Evolutionary conservation across 2,888 invertebrate genomes (phyloP).

Genomic region (Macrophya alboannulata): DNA sequence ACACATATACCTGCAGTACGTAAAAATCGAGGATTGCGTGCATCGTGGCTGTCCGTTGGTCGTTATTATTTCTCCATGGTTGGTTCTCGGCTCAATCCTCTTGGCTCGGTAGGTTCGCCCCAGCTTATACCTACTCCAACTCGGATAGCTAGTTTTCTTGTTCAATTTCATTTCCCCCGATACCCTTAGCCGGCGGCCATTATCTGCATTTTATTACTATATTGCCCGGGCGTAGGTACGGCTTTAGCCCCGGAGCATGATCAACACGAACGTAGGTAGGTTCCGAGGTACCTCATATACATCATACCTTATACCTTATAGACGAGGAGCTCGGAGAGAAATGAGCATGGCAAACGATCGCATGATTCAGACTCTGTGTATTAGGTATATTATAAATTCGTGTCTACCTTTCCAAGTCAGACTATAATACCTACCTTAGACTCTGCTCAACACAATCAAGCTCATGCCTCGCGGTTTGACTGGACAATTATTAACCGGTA

Average conservation of each 20-base stretch:
- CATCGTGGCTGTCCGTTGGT: conserved; percentile 29
- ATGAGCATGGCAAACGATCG: conserved; percentile 61
- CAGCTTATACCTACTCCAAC: background rate
- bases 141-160: conserved; percentile 55
- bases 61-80: conserved; percentile 36
- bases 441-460: no score
- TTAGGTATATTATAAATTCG: conserved; percentile 74
- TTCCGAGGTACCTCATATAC: background rate
- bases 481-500: conserved; percentile 21
- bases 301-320: no score
- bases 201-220: conserved; percentile 80
- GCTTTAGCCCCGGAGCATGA: background rate
- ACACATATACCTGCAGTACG: background rate
- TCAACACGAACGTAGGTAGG: background rate
- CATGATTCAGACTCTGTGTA: conserved; percentile 67
- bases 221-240: conserved; percentile 73
- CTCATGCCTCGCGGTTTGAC: background rate
- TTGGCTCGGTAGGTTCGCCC: background rate
- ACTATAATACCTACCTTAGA: background rate
- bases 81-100: conserved; percentile 1
- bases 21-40: conserved; percentile 30
- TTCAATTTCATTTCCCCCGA: conserved; percentile 66
- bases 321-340: background rate
- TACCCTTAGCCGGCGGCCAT: conserved; percentile 72
- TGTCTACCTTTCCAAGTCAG: conserved; percentile 11